phyloP scores from a whole-genome alignment of 2,888 invertebrate genomes.

The Orthosia gracilis region DNA sequence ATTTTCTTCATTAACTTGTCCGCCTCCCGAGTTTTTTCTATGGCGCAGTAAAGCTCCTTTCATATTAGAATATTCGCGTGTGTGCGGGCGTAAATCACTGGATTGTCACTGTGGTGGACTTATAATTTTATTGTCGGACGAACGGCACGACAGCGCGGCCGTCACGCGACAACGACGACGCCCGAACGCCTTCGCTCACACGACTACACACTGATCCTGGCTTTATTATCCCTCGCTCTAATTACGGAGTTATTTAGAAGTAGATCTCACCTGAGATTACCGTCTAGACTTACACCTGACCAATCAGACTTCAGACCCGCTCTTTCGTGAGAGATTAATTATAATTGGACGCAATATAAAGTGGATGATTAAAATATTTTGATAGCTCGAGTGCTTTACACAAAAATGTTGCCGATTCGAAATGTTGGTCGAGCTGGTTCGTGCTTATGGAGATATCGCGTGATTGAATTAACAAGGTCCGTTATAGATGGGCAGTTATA shows the following conservation, averaged over 20 bases:
- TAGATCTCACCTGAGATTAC: constrained; percentile 87
- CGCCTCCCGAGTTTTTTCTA: constrained; percentile 84
- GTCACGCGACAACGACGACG: constrained; percentile 82
- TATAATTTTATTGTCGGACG: constrained; percentile 91
- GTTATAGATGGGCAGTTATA: constrained; percentile 66
- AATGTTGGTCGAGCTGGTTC: constrained; percentile 66
- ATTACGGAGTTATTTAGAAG: constrained; percentile 85
- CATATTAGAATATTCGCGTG: constrained; percentile 90
- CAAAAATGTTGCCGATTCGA: constrained; percentile 72
- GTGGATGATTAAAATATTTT: constrained; percentile 84
- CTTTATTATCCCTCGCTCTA: constrained; percentile 87
- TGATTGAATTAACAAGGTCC: constrained; percentile 69
- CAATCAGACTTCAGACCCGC: constrained; percentile 73
- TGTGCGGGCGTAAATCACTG: constrained; percentile 90
- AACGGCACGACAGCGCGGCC: constrained; percentile 84
- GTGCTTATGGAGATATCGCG: constrained; percentile 75
- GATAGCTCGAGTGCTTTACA: constrained; percentile 74
- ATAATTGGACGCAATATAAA: constrained; percentile 84
- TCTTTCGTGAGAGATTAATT: constrained; percentile 88
- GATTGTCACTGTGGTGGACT: constrained; percentile 91
- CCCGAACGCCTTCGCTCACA: constrained; percentile 74
- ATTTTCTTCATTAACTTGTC: constrained; percentile 89
- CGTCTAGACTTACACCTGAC: constrained; percentile 81
- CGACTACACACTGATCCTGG: constrained; percentile 82
- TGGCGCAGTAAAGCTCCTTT: constrained; percentile 83